Percentiles rank a stretch among this genome's conserved stretches.
phyloP scores from a whole-genome alignment of 2,888 invertebrate species.

The Stegophylla sp. region DNA sequence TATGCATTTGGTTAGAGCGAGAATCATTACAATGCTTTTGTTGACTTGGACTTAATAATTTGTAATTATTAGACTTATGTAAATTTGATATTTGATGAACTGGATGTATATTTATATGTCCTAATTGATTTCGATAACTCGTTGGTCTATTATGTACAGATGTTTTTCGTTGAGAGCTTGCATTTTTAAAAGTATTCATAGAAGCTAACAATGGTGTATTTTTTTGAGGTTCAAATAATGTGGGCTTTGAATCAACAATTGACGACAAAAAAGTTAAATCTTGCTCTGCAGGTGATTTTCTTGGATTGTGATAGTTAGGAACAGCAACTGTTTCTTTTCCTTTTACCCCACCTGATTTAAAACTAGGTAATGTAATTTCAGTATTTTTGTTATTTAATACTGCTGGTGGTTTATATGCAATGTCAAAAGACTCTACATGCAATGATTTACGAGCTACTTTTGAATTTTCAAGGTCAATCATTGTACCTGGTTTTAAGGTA shows the following conservation, averaged over 20 bases:
- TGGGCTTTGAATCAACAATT: not conserved
- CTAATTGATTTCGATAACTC: not conserved
- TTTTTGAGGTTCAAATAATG: not conserved
- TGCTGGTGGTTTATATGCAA: slow-evolving; percentile 1
- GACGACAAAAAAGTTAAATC: not conserved
- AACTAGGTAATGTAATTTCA: not conserved
- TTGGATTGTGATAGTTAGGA: slow-evolving; percentile 10
- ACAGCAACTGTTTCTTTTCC: not conserved
- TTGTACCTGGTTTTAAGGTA: slow-evolving; percentile 47
- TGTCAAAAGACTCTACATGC: slow-evolving; percentile 42
- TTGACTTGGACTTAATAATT: not conserved
- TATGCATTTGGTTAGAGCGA: not conserved
- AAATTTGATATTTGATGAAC: not conserved
- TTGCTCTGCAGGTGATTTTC: slow-evolving; percentile 18
- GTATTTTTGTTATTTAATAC: slow-evolving; percentile 6
- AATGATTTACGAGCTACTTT: slow-evolving; percentile 32
- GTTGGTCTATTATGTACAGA: not conserved
- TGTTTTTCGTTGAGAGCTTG: not conserved
- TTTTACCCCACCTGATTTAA: too few species aligned
- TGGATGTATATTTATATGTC: not conserved
- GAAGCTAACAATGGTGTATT: not conserved
- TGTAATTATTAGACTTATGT: not conserved
- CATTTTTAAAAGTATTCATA: not conserved
- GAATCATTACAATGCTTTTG: slow-evolving; percentile 1
- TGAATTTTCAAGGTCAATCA: slow-evolving; percentile 43